Percentiles rank a stretch among this genome's conserved stretches.
Conservation (phyloP, 1,140 invertebrate genomes). For the Pteromalus puparum region DNA sequence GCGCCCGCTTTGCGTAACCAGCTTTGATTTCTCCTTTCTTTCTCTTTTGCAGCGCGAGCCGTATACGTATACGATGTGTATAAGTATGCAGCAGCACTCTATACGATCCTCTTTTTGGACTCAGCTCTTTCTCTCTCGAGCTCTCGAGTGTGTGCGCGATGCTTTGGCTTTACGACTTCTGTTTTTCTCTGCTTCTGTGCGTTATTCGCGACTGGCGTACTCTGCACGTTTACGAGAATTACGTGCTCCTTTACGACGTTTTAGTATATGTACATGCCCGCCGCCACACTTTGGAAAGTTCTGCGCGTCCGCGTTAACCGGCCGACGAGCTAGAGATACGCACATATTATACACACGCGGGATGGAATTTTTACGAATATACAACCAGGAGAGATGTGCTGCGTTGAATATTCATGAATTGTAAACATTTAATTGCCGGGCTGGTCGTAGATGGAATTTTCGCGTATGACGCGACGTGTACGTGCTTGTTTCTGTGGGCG, state of each 20-base stretch:
- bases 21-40: conserved; percentile 19
- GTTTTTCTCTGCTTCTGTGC: not conserved
- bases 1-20: conserved; percentile 4
- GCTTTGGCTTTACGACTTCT: not conserved
- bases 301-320: too few species aligned
- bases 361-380: not conserved
- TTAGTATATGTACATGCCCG: not conserved
- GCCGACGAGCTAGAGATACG: too few species aligned
- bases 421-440: not conserved
- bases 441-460: too few species aligned
- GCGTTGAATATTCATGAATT: not conserved
- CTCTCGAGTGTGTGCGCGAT: not conserved
- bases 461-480: too few species aligned
- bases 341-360: too few species aligned
- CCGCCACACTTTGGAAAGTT: too few species aligned
- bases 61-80: not conserved
- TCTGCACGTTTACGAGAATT: not conserved
- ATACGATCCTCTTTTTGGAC: too few species aligned
- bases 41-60: not conserved
- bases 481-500: too few species aligned
- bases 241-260: not conserved
- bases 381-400: not conserved
- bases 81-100: too few species aligned
- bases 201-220: not conserved
- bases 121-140: too few species aligned